These are phyloP conservation scores for Silurus asotus DNA, from an alignment of 2,113 vertebrate species.

Conservation along the genomic window DNA sequence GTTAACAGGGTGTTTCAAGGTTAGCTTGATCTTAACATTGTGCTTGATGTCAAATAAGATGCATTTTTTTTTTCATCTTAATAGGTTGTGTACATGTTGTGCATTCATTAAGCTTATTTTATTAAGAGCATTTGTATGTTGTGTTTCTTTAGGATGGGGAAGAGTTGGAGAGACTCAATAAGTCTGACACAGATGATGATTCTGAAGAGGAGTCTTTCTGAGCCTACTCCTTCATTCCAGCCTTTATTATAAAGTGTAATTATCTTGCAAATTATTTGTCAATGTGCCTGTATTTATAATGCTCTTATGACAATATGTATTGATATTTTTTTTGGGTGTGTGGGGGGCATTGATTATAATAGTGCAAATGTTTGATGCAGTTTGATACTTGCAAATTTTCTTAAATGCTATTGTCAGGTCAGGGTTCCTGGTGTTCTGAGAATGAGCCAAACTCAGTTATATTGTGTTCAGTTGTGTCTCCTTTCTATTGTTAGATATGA, in stretches of 20 bases:
- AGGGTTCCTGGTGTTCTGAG: background rate
- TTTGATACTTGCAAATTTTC: background rate
- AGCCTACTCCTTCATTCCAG: background rate
- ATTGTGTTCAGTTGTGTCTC: background rate
- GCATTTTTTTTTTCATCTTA: background rate
- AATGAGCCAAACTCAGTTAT: background rate
- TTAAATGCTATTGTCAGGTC: background rate
- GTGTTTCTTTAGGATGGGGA: slow-evolving; percentile 85
- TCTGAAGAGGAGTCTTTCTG: slow-evolving; percentile 86
- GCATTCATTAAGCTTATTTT: background rate
- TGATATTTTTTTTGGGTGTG: background rate
- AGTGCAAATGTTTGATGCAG: background rate
- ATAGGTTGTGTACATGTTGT: background rate
- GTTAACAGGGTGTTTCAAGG: background rate
- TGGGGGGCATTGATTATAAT: background rate
- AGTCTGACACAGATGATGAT: slow-evolving; percentile 82
- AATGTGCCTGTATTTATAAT: slow-evolving; percentile 52
- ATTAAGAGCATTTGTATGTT: slow-evolving; percentile 41
- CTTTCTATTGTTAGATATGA: background rate
- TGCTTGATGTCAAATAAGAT: background rate
- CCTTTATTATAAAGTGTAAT: background rate
- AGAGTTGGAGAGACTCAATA: slow-evolving; percentile 88
- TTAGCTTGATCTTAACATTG: background rate
- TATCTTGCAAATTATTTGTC: slow-evolving; percentile 46
- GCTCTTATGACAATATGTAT: slow-evolving; percentile 10